These are phyloP conservation scores for Chaetops frenatus DNA, from an alignment of 2,113 vertebrate genomes.

Conservation along the genomic window DNA sequence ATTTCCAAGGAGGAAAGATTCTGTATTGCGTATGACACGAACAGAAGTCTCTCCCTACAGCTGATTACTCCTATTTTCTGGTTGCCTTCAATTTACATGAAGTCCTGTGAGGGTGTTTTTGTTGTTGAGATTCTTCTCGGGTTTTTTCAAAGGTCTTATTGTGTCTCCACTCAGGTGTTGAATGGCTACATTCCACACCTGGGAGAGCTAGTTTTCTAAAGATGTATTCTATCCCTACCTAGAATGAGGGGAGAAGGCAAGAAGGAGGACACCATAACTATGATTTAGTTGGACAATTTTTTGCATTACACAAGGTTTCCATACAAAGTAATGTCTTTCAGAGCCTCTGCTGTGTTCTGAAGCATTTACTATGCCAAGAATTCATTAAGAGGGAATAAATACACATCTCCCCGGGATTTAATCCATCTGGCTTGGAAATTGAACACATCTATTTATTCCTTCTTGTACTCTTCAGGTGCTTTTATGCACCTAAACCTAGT, in stretches of 20 bases:
- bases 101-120: neutral
- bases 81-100: neutral
- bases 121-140: neutral
- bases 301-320: neutral
- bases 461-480: neutral
- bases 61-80: neutral
- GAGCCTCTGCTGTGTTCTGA: neutral
- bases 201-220: neutral
- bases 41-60: neutral
- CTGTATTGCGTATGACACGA: rapidly evolving
- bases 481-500: neutral
- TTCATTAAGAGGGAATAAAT: neutral
- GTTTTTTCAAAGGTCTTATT: neutral
- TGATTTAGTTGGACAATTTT: neutral
- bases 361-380: neutral
- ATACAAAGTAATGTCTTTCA: neutral
- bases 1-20: neutral
- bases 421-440: neutral
- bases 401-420: neutral
- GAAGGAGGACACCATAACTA: neutral
- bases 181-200: neutral
- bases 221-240: neutral
- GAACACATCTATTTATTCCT: neutral
- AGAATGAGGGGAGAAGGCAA: neutral
- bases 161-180: neutral